These are phyloP conservation scores for Colossoma macropomum DNA, from an alignment of 2,113 vertebrate species.

Conservation along the genomic window DNA sequence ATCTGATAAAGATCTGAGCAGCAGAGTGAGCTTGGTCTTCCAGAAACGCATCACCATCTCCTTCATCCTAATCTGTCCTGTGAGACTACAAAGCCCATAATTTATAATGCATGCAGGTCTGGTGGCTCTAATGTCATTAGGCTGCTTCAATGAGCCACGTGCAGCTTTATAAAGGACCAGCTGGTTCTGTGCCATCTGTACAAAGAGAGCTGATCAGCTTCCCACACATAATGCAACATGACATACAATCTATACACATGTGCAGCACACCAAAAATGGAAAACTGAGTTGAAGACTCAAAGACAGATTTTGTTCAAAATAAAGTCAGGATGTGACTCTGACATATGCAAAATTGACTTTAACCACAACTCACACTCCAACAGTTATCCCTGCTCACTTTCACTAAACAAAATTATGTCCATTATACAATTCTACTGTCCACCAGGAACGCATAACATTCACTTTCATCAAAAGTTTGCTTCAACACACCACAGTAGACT, in stretches of 20 bases:
- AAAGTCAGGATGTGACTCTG: neutral
- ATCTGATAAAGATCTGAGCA: constrained; percentile 54
- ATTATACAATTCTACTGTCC: neutral
- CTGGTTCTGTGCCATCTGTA: constrained; percentile 51
- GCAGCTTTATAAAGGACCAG: constrained; percentile 50
- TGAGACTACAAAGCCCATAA: constrained; percentile 58
- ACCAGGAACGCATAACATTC: neutral
- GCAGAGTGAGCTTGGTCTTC: constrained; percentile 34
- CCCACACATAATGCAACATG: constrained; percentile 18
- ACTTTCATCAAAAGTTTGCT: neutral
- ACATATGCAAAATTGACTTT: neutral
- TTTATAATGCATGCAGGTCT: constrained; percentile 60
- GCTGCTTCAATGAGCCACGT: constrained; percentile 46
- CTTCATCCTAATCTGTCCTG: constrained; percentile 53
- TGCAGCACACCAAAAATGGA: neutral
- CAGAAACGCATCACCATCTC: constrained; percentile 46
- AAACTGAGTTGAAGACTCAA: too few relatives aligned
- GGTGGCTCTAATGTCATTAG: constrained; percentile 59
- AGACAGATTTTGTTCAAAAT: neutral
- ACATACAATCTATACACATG: constrained; percentile 12
- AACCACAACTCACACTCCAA: neutral
- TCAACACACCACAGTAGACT: neutral
- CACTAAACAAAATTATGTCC: neutral
- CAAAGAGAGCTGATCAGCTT: constrained; percentile 38
- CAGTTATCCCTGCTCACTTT: neutral